Percentiles rank a stretch among this genome's conserved stretches.
These are phyloP conservation scores for Drosophila cyrtoloma DNA, from an alignment of 2,888 invertebrate species.

Conservation along the genomic window DNA sequence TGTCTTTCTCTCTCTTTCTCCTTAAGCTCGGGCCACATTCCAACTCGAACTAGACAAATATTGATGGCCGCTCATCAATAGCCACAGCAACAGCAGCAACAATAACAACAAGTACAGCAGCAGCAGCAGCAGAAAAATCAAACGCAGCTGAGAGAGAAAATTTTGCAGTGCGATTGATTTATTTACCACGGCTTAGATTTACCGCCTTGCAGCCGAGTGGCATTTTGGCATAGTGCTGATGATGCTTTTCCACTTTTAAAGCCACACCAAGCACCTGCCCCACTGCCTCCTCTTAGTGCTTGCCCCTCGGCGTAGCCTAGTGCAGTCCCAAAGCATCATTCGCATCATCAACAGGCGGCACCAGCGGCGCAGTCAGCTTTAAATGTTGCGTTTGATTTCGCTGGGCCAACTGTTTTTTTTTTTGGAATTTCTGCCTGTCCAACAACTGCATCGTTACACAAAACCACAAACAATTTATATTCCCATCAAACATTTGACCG, in stretches of 20 bases:
- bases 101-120: conserved; percentile 24
- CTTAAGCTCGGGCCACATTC: conserved; percentile 67
- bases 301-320: conserved; percentile 6
- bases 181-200: conserved; percentile 81
- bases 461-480: conserved; percentile 85
- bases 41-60: conserved; percentile 81
- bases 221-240: conserved; percentile 79
- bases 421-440: conserved; percentile 45
- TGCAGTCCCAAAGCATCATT: conserved; percentile 31
- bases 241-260: conserved; percentile 66
- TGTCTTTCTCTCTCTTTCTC: conserved; percentile 15
- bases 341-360: conserved; percentile 55
- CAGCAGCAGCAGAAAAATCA: conserved; percentile 29
- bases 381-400: conserved; percentile 77
- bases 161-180: conserved; percentile 81
- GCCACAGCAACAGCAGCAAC: conserved; percentile 51
- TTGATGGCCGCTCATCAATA: conserved; percentile 82
- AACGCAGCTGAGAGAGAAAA: conserved; percentile 60
- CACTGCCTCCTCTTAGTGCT: not conserved
- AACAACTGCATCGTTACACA: conserved; percentile 76
- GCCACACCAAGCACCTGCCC: conserved; percentile 21
- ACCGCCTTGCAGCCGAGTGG: conserved; percentile 75
- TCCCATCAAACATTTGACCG: conserved; percentile 85
- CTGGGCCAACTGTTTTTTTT: conserved; percentile 58
- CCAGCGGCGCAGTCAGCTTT: conserved; percentile 57